Conservation (phyloP, 2,888 invertebrate species). For the Smittia sp. region DNA sequence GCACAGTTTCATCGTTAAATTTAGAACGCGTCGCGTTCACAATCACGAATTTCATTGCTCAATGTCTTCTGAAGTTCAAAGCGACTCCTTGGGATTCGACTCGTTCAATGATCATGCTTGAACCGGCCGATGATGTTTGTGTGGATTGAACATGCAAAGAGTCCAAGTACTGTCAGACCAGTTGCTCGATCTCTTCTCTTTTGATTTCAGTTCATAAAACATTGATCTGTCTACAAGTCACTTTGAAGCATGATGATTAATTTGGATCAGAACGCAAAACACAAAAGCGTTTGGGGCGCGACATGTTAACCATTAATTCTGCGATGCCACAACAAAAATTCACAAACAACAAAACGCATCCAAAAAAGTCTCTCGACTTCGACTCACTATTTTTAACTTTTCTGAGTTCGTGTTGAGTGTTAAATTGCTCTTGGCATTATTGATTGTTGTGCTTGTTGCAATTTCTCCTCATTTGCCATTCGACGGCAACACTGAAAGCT, state of each 20-base stretch:
- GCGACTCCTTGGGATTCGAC: no score
- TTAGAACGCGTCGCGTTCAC: no score
- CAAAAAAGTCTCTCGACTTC: neutral
- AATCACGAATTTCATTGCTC: no score
- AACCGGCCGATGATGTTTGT: no score
- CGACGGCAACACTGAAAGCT: neutral
- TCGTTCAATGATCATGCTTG: no score
- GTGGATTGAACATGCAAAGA: no score
- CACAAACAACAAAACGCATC: neutral
- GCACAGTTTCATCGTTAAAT: neutral
- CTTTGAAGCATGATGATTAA: neutral
- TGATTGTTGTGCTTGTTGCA: conserved; percentile 1
- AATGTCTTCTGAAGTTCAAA: no score
- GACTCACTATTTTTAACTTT: conserved; percentile 1
- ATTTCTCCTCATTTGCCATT: conserved; percentile 1
- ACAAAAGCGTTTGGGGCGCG: neutral
- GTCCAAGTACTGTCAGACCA: no score
- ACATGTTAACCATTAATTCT: neutral
- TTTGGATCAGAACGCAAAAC: neutral
- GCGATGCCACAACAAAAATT: neutral
- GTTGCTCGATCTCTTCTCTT: no score
- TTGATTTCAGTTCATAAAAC: no score
- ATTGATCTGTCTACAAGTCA: no score
- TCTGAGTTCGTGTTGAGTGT: neutral
- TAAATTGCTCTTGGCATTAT: conserved; percentile 2